Percentiles rank a stretch among this genome's conserved stretches.
Conservation (phyloP, 1,140 invertebrate genomes). For the Metopolophium dirhodum region DNA sequence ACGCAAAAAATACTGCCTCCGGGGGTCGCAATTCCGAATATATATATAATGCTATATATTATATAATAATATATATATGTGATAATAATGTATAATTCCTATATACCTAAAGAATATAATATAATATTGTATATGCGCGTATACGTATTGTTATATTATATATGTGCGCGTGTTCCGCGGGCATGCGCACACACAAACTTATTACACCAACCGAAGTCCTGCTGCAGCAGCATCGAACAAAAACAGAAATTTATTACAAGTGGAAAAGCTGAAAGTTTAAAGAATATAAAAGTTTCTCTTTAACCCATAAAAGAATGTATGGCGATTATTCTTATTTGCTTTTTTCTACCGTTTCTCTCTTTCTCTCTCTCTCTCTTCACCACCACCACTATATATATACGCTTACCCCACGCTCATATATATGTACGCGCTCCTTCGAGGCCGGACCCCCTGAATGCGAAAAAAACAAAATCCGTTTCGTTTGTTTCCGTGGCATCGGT, state of each 20-base stretch:
- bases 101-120: neutral
- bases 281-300: slow-evolving; percentile 54
- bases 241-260: slow-evolving; percentile 53
- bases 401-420: neutral
- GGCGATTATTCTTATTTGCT: slow-evolving; percentile 56
- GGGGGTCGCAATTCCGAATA: slow-evolving; percentile 17
- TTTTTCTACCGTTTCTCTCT: neutral
- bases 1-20: slow-evolving; percentile 20
- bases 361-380: neutral
- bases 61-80: neutral
- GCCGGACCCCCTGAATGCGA: neutral
- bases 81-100: neutral
- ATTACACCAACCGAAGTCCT: slow-evolving; percentile 9
- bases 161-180: neutral
- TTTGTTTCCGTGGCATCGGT: slow-evolving; percentile 43
- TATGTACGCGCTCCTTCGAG: neutral
- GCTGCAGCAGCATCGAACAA: neutral
- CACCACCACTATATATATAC: neutral
- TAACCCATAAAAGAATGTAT: slow-evolving; percentile 53
- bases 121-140: neutral
- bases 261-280: slow-evolving; percentile 55
- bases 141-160: neutral
- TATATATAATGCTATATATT: neutral
- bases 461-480: slow-evolving; percentile 45
- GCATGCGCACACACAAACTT: neutral